Base-by-base conservation (phyloP, 2,113 vertebrate genomes). In the Anguilla japonica region DNA sequence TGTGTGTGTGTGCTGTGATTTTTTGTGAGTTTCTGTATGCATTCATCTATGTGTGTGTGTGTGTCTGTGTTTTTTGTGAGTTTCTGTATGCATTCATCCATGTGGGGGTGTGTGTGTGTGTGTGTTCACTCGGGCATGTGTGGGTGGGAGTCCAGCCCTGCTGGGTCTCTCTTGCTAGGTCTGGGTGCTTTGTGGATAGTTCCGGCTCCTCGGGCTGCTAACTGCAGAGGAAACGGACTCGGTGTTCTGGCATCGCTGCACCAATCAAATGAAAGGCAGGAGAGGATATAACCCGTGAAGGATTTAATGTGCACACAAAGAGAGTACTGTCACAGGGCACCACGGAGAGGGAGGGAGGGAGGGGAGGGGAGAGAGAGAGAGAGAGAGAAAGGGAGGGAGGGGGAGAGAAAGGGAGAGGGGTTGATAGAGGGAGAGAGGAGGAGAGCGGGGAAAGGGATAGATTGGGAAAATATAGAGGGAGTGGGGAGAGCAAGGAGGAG, bases 1-100 rank as follows among this genome's bases (percentile, higher is more conserved):
- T 34, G 71, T 34, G 71, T 7, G 43, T 71, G 46, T 78, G 83
- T 89, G 83, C n/a, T n/a, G n/a, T n/a, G n/a, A n/a, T 34, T 34
- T 34, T 34, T 34, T 34, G 34, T 34, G 34, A 34, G 34, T 34
- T 34, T 34, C 34, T 34, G 34, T 34, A 60, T 78, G 43, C n/a
- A n/a, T 6, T 39, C 46, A 0, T 0, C 20, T 15, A 41, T 86
- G 34, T 41, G 43, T 46, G 43, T 46, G 57, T 71, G 29, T 79
- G 34, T 34, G 34, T 34, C 0, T 60, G 57, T 71, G 29, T 79
- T 41, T 34, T 34, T 34, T 34, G 34, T 34, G 34, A 34, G 34
- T 34, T 34, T 34, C 34, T 34, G 34, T 34, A 60, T 78, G 43
- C n/a, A n/a, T 6, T 39, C 46, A 0, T 0, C 20, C 15, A 41